These are phyloP conservation scores for Caenorhabditis japonica DNA, from an alignment of 2,888 invertebrate genomes.

Conservation along the genomic window DNA sequence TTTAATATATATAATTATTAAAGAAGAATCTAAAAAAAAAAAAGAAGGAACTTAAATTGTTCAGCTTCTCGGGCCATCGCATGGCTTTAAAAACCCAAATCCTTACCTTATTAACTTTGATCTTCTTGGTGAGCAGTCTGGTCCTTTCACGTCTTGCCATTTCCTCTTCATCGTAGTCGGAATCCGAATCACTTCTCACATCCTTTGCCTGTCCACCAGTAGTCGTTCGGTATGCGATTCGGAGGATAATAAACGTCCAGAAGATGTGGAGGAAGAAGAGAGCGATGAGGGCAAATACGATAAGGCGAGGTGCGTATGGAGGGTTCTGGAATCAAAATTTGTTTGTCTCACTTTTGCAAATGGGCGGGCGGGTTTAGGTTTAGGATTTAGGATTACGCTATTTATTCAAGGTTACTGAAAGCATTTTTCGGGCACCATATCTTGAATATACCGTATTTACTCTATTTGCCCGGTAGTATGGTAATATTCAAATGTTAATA, in stretches of 20 bases:
- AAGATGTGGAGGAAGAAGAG: slow-evolving; percentile 71
- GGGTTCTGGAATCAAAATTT: slow-evolving; percentile 34
- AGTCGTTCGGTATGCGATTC: slow-evolving; percentile 49
- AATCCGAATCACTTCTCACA: slow-evolving; percentile 58
- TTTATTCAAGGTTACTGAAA: no score
- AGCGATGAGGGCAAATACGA: slow-evolving; percentile 66
- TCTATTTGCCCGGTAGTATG: no score
- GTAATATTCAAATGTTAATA: no score
- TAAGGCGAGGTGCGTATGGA: slow-evolving; percentile 72
- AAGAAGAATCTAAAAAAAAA: no score
- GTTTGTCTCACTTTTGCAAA: not conserved
- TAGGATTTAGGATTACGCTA: no score
- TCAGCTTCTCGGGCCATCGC: no score
- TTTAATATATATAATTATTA: not conserved
- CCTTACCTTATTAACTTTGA: slow-evolving; percentile 22
- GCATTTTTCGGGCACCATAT: no score
- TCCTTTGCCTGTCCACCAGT: slow-evolving; percentile 58
- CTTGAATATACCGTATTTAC: no score
- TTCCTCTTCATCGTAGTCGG: slow-evolving; percentile 57
- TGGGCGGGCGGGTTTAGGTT: no score
- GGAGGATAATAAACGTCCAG: slow-evolving; percentile 73
- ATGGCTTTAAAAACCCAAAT: no score
- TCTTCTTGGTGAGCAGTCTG: slow-evolving; percentile 32
- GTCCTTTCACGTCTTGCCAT: slow-evolving; percentile 45
- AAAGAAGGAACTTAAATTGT: no score